phyloP scores from a whole-genome alignment of 2,888 invertebrate species.

The Sphaerophoria rueppellii region DNA sequence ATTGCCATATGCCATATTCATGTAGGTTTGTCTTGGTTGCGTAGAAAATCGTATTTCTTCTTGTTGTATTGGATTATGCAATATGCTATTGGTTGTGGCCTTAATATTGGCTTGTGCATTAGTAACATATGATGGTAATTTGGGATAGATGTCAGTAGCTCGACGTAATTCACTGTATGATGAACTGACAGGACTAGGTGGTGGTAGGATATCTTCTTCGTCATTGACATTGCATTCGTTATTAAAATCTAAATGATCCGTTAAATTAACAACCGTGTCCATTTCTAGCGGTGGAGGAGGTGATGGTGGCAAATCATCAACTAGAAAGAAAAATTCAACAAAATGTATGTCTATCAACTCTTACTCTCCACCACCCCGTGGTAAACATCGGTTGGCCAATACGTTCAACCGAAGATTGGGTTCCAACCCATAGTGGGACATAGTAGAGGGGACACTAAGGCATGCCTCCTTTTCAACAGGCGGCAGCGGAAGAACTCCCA shows the following conservation, averaged over 20 bases:
- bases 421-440: no score
- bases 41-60: conserved; percentile 50
- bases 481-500: no score
- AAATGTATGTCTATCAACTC: no score
- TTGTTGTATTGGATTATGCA: conserved; percentile 30
- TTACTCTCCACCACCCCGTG: no score
- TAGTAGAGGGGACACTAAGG: no score
- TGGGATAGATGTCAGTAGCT: conserved; percentile 87
- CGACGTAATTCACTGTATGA: conserved; percentile 93
- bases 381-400: no score
- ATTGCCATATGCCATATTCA: conserved; percentile 73
- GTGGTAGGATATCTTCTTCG: conserved; percentile 90
- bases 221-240: conserved; percentile 75
- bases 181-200: conserved; percentile 94
- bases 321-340: neutral
- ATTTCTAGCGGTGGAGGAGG: conserved; percentile 85
- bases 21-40: conserved; percentile 72
- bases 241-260: conserved; percentile 82
- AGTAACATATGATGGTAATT: conserved; percentile 73
- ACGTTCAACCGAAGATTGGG: no score
- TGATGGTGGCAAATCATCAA: conserved; percentile 84
- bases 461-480: no score
- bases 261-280: conserved; percentile 79
- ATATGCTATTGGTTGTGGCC: neutral
- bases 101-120: conserved; percentile 13